Base-by-base conservation (phyloP, 2,113 vertebrate genomes). In the Sceloporus undulatus region DNA sequence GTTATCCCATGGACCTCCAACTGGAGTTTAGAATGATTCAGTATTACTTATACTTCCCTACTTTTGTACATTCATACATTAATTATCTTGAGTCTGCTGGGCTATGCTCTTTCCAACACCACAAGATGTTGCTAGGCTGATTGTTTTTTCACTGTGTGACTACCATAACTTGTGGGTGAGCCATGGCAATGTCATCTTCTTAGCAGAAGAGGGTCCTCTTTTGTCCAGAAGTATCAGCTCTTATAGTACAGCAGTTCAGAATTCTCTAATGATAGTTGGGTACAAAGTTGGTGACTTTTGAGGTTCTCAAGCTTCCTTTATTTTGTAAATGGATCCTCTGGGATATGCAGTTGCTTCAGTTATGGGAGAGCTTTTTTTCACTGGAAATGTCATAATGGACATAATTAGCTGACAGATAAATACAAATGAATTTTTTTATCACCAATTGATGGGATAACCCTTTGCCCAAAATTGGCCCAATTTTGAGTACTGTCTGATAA, bases 401-500 rank as follows among this genome's bases (percentile, higher is more conserved):
- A 42, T 40, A 16, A 40, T 76, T 76, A 34, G 38, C 71, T 23
- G 9, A 0, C 11, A 59, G 25, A 9, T 4, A 59, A 75, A 75
- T 62, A 19, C 75, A 76, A 25, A 21, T n/a, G 34, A 75, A 11
- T 75, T 29, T 82, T 48, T 48, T 82, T 88, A 9, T 23, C 42
- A 9, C 62, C 40, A 82, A 4, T 82, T 42, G 23, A 29, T 9
- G 34, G 68, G 8, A 8, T 19, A 84, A 38, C 1, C 1, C 0
- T 87, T 90, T 90, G 79, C 9, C 87, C 6, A 1, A 66, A 0
- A 87, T 80, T 83, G 25, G 34, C 73, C 66, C 16, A 68, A 8
- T 87, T 88, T 90, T 87, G 74, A 6, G 2, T 90, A 10, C 79
- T 54, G 76, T 1, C 29, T 89, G 1, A 1, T 74, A 71, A 84